These are phyloP conservation scores for Eilema caniola DNA, from an alignment of 2,888 invertebrate genomes.

Conservation along the genomic window DNA sequence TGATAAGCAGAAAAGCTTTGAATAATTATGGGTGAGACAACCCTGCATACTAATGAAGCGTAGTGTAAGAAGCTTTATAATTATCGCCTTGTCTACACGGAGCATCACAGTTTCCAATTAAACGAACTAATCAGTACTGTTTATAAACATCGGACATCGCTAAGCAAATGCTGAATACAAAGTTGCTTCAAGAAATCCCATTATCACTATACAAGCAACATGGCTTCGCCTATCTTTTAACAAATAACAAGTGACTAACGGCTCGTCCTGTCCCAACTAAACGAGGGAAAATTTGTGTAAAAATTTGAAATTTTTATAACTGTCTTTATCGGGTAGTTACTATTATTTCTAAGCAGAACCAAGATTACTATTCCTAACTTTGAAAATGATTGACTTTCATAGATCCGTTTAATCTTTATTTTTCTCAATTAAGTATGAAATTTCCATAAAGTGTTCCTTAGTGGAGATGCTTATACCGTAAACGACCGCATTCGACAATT, in stretches of 20 bases:
- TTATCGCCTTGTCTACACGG: slow-evolving; percentile 37
- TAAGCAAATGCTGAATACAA: slow-evolving; percentile 34
- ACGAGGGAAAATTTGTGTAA: too few relatives aligned
- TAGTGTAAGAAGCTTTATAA: slow-evolving; percentile 29
- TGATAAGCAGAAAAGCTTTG: background rate
- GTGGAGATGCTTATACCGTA: too few relatives aligned
- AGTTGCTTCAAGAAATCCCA: slow-evolving; percentile 42
- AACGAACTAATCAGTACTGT: slow-evolving; percentile 48
- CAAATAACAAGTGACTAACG: background rate
- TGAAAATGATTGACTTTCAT: background rate
- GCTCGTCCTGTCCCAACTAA: background rate
- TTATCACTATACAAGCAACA: slow-evolving; percentile 23
- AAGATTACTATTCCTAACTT: too few relatives aligned
- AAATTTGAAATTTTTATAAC: too few relatives aligned
- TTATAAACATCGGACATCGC: slow-evolving; percentile 36
- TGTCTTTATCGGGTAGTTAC: too few relatives aligned
- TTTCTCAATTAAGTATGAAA: background rate
- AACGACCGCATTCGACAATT: too few relatives aligned
- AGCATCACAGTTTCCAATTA: slow-evolving; percentile 48
- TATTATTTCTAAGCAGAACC: too few relatives aligned
- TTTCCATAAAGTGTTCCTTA: background rate
- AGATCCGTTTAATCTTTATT: background rate
- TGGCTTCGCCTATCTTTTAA: slow-evolving; percentile 10
- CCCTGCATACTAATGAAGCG: slow-evolving; percentile 13
- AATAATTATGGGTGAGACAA: background rate